Evolutionary conservation across 2,888 invertebrate species (phyloP), one percentile per base, ranked within the genome.

Genomic region (Drosophila monieri): DNA sequence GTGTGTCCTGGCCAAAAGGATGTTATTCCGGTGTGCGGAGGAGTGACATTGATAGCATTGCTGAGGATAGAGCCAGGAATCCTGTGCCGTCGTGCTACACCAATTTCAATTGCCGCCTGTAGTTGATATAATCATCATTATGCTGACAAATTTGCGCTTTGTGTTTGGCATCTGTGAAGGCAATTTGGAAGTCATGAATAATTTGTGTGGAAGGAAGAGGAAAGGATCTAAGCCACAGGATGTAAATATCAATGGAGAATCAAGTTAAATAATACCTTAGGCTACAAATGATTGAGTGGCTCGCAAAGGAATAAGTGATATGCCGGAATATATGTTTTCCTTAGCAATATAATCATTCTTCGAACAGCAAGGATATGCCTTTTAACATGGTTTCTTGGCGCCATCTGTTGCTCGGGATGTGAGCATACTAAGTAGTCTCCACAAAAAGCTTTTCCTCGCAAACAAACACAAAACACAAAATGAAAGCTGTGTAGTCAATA

Each of bases 381-480:
- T 0, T 41, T 41, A 44, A 37, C 25, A 41, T 60, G 15, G n/a
- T 6, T 0, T 4, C 1, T 0, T 0, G n/a, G 59, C 81, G 78
- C 85, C 83, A 80, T 84, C 83, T 86, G 77, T 84, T 70, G 80
- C 67, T 64, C 37, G 0, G 2, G 0, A 0, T 6, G 6, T 0
- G 32, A 12, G 15, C 21, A 6, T 6, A 25, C 49, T 75, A 73
- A 32, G 47, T 75, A 74, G 39, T 84, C 85, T 85, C 66, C 79
- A 74, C 18, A 68, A 85, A 57, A 64, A 72, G 72, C 72, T 69
- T 27, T 5, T 2, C 10, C 6, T n/a, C 9, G n/a, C 39, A 18
- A 18, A 10, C 44, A 6, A 10, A 18, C 14, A 8, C 9, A 43
- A 18, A 6, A 43, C 30, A 12, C n/a, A 5, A 30, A 35, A 14